Evolutionary conservation across 1,140 invertebrate species (phyloP).

Genomic region (Caenorhabditis tropicalis): DNA sequence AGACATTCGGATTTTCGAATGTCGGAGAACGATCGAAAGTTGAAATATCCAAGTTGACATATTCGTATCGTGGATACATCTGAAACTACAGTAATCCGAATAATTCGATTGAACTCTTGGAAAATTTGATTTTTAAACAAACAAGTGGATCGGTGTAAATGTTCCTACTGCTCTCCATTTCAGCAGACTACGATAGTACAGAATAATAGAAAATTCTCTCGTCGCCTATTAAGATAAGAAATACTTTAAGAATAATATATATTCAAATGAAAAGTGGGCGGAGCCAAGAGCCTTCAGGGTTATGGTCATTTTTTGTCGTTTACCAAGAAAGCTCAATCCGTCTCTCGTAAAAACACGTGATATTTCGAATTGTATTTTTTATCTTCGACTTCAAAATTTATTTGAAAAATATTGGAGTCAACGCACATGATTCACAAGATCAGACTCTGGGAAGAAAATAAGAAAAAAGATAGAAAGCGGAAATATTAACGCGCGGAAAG

Average conservation of each 20-base stretch:
- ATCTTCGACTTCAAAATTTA: conserved; percentile 33
- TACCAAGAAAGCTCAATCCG: neutral
- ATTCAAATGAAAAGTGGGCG: conserved; percentile 7
- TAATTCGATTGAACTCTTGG: neutral
- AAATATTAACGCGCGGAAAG: neutral
- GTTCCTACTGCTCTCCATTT: neutral
- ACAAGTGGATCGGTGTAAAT: neutral
- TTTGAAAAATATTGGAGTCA: neutral
- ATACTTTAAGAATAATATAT: neutral
- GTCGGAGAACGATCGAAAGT: neutral
- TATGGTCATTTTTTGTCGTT: conserved; percentile 28
- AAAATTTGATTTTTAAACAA: neutral
- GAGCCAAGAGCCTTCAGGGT: neutral
- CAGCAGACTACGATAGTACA: neutral
- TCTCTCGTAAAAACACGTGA: neutral
- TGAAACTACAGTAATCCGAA: neutral
- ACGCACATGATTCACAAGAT: conserved; percentile 2
- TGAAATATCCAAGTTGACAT: neutral
- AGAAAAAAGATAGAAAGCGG: neutral
- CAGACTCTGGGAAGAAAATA: neutral
- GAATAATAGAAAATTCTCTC: neutral
- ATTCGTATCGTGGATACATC: conserved; percentile 33
- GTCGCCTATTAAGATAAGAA: neutral
- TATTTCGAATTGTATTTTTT: conserved; percentile 21
- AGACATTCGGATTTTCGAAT: neutral